Base-by-base conservation (phyloP, 2,888 invertebrate species). In the Vandiemenella viatica region DNA sequence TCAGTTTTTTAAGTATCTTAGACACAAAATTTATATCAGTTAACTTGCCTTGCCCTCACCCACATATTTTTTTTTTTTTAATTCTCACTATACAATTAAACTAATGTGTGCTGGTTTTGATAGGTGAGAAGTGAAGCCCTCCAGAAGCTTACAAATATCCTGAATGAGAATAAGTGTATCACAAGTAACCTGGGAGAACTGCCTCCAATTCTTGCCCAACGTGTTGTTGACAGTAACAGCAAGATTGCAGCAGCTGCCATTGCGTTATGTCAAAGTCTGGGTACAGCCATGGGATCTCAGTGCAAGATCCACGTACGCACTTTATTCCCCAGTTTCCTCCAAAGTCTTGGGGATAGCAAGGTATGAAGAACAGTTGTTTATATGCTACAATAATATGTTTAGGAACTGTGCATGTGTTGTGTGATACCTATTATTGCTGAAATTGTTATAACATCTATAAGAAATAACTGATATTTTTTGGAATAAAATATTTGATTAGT, bases 151-250 rank as follows among this genome's bases (percentile, higher is more conserved):
- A 76, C 73, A 49, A 72, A 71, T 1, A 79, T 90, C 38, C 69
- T 91, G 26, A 74, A 68, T 16, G 86, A 81, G 46, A 82, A 86
- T 0, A 81, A 85, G 56, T 77, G 85, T 7, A 87, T 96, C 54
- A 88, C 86, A 58, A 70, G 86, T 0, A 79, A 80, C 15, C 73
- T 96, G 37, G 92, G 91, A 0, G 90, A 90, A 61, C 66, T 93
- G 32, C 85, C 90, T 0, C 79, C 83, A 46, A 83, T 84, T 0
- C 65, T 96, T 10, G 79, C 80, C 0, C 75, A 77, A 0, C 74
- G 95, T 1, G 69, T 95, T 15, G 69, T 81, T 0, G 96, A 96
- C 63, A 90, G 91, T 43, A 96, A 96, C 69, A 89, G 88, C 19
- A 92, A 90, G 65, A 77, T 96, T 55, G 89, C 89, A 0, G 85